Conservation (phyloP, 2,888 invertebrate genomes). For the Acanthosoma haemorrhoidale region DNA sequence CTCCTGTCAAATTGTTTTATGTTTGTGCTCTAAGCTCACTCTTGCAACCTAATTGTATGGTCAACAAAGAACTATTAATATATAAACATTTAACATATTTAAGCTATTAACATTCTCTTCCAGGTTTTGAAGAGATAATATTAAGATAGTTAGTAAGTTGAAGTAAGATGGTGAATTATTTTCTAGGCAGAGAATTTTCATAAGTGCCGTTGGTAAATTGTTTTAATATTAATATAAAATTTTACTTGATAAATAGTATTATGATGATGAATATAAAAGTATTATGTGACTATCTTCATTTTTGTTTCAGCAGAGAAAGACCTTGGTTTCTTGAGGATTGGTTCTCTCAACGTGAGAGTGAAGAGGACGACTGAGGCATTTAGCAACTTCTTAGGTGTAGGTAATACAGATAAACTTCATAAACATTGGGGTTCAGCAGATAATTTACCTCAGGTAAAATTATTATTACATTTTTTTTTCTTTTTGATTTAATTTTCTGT, state of each 20-base stretch:
- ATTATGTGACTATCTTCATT: background rate
- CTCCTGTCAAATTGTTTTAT: too few relatives aligned
- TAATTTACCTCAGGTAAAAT: conserved; percentile 64
- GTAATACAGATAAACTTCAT: conserved; percentile 65
- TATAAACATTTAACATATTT: too few relatives aligned
- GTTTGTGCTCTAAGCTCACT: too few relatives aligned
- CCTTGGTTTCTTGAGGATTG: conserved; percentile 82
- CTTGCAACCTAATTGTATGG: too few relatives aligned
- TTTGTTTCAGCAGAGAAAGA: conserved; percentile 72
- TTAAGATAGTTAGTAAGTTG: too few relatives aligned
- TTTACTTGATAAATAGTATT: background rate
- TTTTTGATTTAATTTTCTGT: background rate
- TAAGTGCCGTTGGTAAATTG: too few relatives aligned
- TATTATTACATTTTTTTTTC: conserved; percentile 15
- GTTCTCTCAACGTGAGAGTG: conserved; percentile 84
- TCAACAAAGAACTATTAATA: too few relatives aligned
- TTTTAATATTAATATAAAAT: too few relatives aligned
- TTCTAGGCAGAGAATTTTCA: too few relatives aligned
- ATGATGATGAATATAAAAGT: conserved; percentile 20
- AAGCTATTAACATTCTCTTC: too few relatives aligned
- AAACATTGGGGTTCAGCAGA: conserved; percentile 89
- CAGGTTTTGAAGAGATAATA: too few relatives aligned
- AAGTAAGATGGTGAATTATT: too few relatives aligned
- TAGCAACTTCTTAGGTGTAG: conserved; percentile 82
- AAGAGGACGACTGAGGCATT: conserved; percentile 90